These are phyloP conservation scores for Drosophila murphyi DNA, from an alignment of 1,140 invertebrate species.

Conservation along the genomic window DNA sequence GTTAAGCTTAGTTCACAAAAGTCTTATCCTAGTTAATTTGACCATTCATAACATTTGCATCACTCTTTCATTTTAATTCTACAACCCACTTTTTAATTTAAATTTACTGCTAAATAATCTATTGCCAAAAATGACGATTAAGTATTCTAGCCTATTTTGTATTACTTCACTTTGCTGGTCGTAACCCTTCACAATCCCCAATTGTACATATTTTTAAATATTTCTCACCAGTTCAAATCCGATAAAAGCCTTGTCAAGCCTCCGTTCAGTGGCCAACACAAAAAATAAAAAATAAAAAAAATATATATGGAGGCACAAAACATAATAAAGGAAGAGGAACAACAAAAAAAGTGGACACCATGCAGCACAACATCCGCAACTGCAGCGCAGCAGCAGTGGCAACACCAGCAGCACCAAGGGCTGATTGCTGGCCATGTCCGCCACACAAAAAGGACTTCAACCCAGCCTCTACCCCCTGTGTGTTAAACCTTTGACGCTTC, in stretches of 20 bases:
- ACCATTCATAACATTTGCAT: too few relatives aligned
- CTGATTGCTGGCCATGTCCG: conserved; percentile 60
- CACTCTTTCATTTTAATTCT: not conserved
- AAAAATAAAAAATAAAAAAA: conserved; percentile 34
- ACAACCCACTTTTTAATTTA: not conserved
- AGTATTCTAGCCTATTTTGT: conserved; percentile 33
- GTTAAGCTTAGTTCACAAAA: too few relatives aligned
- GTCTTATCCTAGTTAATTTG: too few relatives aligned
- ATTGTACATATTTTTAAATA: conserved; percentile 62
- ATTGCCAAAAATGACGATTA: conserved; percentile 23
- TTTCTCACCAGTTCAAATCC: conserved; percentile 53
- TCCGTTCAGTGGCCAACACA: conserved; percentile 25
- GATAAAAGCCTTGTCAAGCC: conserved; percentile 66
- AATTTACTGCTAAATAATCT: conserved; percentile 3
- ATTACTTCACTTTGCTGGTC: conserved; percentile 16
- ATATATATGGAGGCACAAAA: not conserved
- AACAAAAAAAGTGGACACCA: conserved; percentile 35
- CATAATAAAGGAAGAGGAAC: conserved; percentile 20
- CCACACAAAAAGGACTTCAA: conserved; percentile 4
- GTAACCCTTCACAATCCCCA: conserved; percentile 43
- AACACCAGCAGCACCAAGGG: conserved; percentile 41
- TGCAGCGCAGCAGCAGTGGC: conserved; percentile 28
- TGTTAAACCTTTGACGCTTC: conserved; percentile 50
- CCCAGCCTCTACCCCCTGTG: conserved; percentile 1
- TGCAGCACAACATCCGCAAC: conserved; percentile 36